Evolutionary conservation across 1,140 invertebrate genomes (phyloP).

Genomic region (Lasioglossum albipes): DNA sequence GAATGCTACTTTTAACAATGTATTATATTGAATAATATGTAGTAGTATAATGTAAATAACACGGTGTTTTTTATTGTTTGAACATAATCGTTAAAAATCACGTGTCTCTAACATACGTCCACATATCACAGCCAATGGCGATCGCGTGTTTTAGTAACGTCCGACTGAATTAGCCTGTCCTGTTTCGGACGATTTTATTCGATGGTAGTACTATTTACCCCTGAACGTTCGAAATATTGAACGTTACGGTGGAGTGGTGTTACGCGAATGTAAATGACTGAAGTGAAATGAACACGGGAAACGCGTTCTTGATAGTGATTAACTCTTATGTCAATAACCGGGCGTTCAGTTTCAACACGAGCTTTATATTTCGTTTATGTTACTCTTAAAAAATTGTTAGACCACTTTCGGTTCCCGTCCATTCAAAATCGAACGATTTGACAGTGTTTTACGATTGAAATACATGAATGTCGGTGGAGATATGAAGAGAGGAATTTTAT

Average conservation of each 20-base stretch:
- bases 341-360: too few relatives aligned
- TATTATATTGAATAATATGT: too few relatives aligned
- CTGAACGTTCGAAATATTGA: neutral
- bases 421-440: too few relatives aligned
- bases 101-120: neutral
- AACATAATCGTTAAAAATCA: neutral
- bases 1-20: too few relatives aligned
- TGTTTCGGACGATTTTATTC: neutral
- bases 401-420: too few relatives aligned
- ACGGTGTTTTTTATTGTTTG: neutral
- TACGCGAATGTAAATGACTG: neutral
- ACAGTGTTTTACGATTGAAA: too few relatives aligned
- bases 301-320: neutral
- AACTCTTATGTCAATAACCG: too few relatives aligned
- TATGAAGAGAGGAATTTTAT: too few relatives aligned
- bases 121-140: neutral
- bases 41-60: too few relatives aligned
- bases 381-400: too few relatives aligned
- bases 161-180: neutral
- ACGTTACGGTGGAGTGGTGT: neutral
- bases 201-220: neutral
- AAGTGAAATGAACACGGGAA: neutral
- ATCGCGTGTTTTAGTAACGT: neutral
- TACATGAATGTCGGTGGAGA: too few relatives aligned
- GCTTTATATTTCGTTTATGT: too few relatives aligned